Conservation (phyloP, 2,888 invertebrate genomes). For the Ornithoptera alexandrae region DNA sequence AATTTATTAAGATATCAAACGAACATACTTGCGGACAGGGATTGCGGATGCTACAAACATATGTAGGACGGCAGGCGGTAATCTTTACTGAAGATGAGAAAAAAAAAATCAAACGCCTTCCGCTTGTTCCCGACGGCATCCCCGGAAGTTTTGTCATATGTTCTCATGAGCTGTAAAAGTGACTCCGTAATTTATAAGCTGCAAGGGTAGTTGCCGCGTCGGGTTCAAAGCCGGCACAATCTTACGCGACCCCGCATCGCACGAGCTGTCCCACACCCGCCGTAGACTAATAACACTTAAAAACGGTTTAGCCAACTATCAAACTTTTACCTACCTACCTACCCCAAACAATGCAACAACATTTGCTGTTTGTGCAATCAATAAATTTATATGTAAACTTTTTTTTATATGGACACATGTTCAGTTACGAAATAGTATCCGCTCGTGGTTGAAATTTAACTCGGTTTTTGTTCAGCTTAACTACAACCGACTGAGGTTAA, state of each 20-base stretch:
- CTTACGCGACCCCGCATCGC: constrained; percentile 51
- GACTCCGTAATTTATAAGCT: constrained; percentile 76
- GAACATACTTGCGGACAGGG: too few relatives aligned
- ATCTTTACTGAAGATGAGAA: too few relatives aligned
- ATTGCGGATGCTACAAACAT: too few relatives aligned
- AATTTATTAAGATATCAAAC: too few relatives aligned
- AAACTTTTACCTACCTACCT: constrained; percentile 20
- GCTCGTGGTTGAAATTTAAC: too few relatives aligned
- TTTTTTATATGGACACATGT: not conserved
- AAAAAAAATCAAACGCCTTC: not conserved
- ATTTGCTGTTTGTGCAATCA: constrained; percentile 1
- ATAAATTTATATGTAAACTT: not conserved
- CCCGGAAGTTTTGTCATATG: constrained; percentile 65
- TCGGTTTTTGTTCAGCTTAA: too few relatives aligned
- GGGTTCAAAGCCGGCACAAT: constrained; percentile 55
- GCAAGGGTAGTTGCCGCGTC: constrained; percentile 63
- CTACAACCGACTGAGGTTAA: too few relatives aligned
- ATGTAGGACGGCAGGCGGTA: too few relatives aligned
- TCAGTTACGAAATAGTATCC: too few relatives aligned
- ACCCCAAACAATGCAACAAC: not conserved
- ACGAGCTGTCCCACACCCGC: constrained; percentile 37
- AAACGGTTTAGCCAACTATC: constrained; percentile 21
- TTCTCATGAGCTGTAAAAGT: constrained; percentile 73
- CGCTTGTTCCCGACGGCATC: constrained; percentile 34
- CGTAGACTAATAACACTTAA: constrained; percentile 26